These are phyloP conservation scores for Timema podura DNA, from an alignment of 2,888 invertebrate genomes.

Conservation along the genomic window DNA sequence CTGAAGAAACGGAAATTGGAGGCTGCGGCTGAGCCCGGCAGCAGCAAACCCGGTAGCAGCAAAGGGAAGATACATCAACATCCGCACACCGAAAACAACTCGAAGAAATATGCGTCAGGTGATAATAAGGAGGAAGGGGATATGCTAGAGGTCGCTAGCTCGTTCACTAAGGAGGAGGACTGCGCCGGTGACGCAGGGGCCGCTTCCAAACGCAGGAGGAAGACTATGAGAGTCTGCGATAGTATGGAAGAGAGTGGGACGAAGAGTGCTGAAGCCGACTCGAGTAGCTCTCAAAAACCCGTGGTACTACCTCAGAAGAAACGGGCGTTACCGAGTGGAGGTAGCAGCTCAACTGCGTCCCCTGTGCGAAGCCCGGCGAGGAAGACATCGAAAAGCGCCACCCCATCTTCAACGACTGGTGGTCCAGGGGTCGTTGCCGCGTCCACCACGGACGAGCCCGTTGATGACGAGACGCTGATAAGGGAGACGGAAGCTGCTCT, in stretches of 20 bases:
- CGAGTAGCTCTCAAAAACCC: slow-evolving; percentile 33
- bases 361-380: slow-evolving; percentile 46
- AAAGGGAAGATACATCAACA: slow-evolving; percentile 18
- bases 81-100: slow-evolving; percentile 20
- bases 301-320: slow-evolving; percentile 56
- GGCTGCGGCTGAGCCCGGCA: slow-evolving; percentile 46
- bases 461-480: slow-evolving; percentile 78
- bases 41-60: slow-evolving; percentile 20
- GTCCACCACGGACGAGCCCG: slow-evolving; percentile 45
- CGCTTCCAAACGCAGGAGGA: slow-evolving; percentile 48
- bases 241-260: slow-evolving; percentile 44
- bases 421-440: slow-evolving; percentile 42
- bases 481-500: slow-evolving; percentile 84
- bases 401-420: slow-evolving; percentile 15
- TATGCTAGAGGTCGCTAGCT: slow-evolving; percentile 38
- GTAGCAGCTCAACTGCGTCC: slow-evolving; percentile 11
- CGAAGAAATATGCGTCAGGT: slow-evolving; percentile 21
- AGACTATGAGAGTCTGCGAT: slow-evolving; percentile 37
- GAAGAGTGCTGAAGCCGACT: slow-evolving; percentile 42
- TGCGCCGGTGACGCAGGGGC: slow-evolving; percentile 49
- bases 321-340: slow-evolving; percentile 44
- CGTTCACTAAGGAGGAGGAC: slow-evolving; percentile 45
- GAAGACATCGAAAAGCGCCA: slow-evolving; percentile 42
- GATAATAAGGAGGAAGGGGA: slow-evolving; percentile 29
- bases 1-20: slow-evolving; percentile 69